Conservation (phyloP, 2,113 vertebrate species). For the Ancistrus triradiatus region DNA sequence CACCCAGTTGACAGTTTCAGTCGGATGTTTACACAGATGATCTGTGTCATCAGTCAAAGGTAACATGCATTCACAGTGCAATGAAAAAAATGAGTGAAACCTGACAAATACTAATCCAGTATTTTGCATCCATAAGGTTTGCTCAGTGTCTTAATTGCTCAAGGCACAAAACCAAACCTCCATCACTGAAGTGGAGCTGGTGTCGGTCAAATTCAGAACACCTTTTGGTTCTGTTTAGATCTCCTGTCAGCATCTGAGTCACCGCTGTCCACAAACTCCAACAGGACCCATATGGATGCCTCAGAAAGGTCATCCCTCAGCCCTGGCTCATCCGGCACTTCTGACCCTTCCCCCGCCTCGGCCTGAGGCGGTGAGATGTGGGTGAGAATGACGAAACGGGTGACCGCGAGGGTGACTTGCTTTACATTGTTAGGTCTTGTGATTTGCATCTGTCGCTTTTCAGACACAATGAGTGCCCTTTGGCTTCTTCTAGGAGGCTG, state of each 20-base stretch:
- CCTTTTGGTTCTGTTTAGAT: conserved; percentile 28
- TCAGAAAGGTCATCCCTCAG: conserved; percentile 26
- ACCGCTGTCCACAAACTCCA: conserved; percentile 24
- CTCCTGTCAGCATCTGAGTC: conserved; percentile 32
- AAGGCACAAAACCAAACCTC: too few relatives aligned
- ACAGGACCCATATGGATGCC: background rate
- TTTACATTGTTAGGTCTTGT: conserved; percentile 47
- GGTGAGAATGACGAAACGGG: conserved; percentile 41
- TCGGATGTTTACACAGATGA: too few relatives aligned
- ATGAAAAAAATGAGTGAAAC: too few relatives aligned
- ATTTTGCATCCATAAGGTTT: too few relatives aligned
- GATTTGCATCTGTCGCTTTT: conserved; percentile 52
- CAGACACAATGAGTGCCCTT: conserved; percentile 52
- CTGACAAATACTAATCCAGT: too few relatives aligned
- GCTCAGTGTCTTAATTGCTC: too few relatives aligned
- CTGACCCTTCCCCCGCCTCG: conserved; percentile 19
- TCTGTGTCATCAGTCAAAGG: too few relatives aligned
- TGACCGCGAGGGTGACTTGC: conserved; percentile 50
- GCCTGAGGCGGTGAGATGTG: conserved; percentile 6
- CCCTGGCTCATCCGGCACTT: background rate
- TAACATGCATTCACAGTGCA: too few relatives aligned
- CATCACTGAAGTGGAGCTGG: too few relatives aligned
- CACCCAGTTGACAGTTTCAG: too few relatives aligned
- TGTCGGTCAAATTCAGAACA: too few relatives aligned
- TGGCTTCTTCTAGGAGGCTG: background rate